Evolutionary conservation across 2,888 invertebrate genomes (phyloP).

Genomic region (Ichneumoninae sp.): DNA sequence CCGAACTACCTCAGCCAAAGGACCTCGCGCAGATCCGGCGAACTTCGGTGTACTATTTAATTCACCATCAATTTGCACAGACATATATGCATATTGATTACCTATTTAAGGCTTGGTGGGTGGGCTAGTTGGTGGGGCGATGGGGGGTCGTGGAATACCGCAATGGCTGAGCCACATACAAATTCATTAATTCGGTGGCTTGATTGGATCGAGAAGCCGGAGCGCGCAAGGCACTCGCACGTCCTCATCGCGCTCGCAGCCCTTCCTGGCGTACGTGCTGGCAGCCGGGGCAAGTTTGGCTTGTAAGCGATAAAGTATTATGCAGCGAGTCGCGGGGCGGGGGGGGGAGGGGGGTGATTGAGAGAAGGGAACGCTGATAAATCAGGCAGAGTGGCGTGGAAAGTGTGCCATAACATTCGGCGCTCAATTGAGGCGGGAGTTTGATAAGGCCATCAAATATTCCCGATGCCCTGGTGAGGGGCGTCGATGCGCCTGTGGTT

Average conservation of each 20-base stretch:
- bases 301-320: slow-evolving; percentile 17
- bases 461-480: slow-evolving; percentile 8
- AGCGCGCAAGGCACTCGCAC: slow-evolving; percentile 4
- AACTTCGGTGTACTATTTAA: slow-evolving; percentile 2
- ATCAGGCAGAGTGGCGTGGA: slow-evolving; percentile 9
- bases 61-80: slow-evolving; percentile 7
- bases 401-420: slow-evolving; percentile 11
- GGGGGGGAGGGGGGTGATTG: neutral
- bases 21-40: neutral
- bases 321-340: neutral
- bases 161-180: neutral
- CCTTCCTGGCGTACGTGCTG: neutral
- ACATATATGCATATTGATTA: slow-evolving; percentile 13
- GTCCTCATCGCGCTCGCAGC: neutral
- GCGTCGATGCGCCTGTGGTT: slow-evolving; percentile 6
- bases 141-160: neutral
- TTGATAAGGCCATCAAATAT: slow-evolving; percentile 30
- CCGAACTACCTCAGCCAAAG: neutral
- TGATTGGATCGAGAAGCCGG: slow-evolving; percentile 48
- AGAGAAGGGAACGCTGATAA: neutral
- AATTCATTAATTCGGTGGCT: slow-evolving; percentile 49
- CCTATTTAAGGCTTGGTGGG: neutral
- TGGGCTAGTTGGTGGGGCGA: too few species aligned
- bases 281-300: slow-evolving; percentile 5
- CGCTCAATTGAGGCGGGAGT: slow-evolving; percentile 17